Evolutionary conservation across 37 sponge, comb jelly and placozoan species (phyloP).

Genomic region (Hormiphora californensis): DNA sequence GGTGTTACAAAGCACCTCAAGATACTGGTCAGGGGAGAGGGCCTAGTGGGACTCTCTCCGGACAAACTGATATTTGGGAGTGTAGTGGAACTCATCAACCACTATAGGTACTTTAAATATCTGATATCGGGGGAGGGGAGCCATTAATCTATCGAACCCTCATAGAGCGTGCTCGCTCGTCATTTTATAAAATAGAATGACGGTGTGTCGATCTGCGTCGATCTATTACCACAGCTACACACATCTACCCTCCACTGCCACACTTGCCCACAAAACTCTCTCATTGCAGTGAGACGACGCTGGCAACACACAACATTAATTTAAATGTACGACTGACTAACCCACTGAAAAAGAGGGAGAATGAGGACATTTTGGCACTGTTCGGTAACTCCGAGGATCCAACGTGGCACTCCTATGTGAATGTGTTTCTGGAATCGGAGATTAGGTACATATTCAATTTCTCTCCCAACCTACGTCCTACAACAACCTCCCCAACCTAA

Average conservation of each 20-base stretch:
- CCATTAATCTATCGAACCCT: no score
- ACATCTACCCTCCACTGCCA: no score
- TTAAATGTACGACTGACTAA: conserved; percentile 6
- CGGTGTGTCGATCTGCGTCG: no score
- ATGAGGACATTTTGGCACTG: background rate
- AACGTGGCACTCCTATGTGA: background rate
- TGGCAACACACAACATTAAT: background rate
- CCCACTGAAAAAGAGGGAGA: background rate
- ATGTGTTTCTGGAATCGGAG: background rate
- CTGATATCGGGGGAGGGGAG: no score
- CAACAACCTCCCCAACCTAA: background rate
- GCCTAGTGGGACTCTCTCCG: background rate
- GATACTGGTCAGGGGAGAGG: background rate
- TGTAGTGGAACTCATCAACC: conserved; percentile 5
- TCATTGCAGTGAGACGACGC: background rate
- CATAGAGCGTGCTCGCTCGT: no score
- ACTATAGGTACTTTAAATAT: background rate
- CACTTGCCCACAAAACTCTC: no score
- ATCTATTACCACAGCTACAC: no score
- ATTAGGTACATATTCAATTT: background rate
- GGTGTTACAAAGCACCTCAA: background rate
- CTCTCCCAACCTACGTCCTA: no score
- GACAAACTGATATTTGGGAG: background rate
- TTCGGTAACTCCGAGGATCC: background rate
- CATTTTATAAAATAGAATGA: no score